phyloP scores from a whole-genome alignment of 2,113 vertebrate species.

The Ictalurus punctatus region DNA sequence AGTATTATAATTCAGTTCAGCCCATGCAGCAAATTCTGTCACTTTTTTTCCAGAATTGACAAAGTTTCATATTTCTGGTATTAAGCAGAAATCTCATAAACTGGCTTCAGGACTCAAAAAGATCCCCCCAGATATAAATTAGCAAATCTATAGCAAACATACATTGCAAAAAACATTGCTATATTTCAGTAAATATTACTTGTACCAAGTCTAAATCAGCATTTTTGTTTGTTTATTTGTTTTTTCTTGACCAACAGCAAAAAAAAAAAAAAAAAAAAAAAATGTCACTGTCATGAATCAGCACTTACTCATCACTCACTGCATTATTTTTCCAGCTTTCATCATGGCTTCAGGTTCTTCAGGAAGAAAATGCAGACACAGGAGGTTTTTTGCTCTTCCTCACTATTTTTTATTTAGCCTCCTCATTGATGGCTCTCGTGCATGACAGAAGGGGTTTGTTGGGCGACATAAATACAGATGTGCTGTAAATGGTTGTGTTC shows the following conservation, averaged over 20 bases:
- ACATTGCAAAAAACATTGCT: too few relatives aligned
- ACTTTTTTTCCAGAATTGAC: background rate
- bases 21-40: background rate
- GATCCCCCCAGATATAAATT: too few relatives aligned
- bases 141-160: background rate
- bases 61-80: background rate
- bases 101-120: background rate
- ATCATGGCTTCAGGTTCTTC: conserved; percentile 61
- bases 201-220: background rate
- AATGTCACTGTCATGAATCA: background rate
- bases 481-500: conserved; percentile 97
- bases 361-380: conserved; percentile 37
- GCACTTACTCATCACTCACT: background rate
- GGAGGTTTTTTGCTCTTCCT: conserved; percentile 57
- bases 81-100: background rate
- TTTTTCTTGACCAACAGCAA: background rate
- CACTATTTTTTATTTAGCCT: conserved; percentile 78
- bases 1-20: background rate
- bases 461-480: conserved; percentile 99
- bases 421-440: conserved; percentile 65
- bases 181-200: background rate
- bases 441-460: conserved; percentile 88
- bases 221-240: background rate
- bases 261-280: background rate
- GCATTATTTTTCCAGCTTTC: conserved; percentile 45